A percentile compares a stretch with the other conserved stretches of the same genome.
These are phyloP conservation scores for Syndactyla subalaris DNA, from an alignment of 2,797 vertebrate species.

Conservation along the genomic window DNA sequence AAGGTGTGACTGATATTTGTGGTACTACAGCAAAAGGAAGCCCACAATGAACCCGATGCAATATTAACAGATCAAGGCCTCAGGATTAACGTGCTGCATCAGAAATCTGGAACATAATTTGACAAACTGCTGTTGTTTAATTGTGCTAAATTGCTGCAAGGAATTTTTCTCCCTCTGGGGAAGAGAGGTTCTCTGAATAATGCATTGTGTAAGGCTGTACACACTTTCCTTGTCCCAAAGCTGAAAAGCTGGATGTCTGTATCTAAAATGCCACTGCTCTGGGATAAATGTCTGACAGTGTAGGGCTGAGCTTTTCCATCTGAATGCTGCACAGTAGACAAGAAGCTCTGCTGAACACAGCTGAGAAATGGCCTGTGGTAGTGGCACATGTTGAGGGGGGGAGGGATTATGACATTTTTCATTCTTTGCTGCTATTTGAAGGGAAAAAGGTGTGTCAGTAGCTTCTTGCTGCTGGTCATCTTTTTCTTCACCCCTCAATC, in stretches of 20 bases:
- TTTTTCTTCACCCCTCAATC: not conserved
- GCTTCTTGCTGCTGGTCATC: not conserved
- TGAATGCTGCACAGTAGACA: not conserved
- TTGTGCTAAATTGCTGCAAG: not conserved
- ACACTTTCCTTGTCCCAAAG: not conserved
- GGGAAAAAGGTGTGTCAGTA: not conserved
- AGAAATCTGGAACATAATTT: not conserved
- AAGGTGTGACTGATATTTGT: not conserved
- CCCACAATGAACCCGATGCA: not conserved
- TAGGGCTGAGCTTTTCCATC: not conserved
- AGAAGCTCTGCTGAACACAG: not conserved
- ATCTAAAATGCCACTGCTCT: not conserved
- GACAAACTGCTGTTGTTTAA: not conserved
- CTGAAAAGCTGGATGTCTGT: not conserved
- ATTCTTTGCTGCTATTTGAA: not conserved
- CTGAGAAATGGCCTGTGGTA: not conserved
- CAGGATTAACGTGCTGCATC: rapidly evolving
- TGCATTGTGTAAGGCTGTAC: not conserved
- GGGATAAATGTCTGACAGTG: not conserved
- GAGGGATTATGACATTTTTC: not conserved
- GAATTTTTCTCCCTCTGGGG: not conserved
- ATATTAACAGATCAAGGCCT: not conserved
- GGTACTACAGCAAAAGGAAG: not conserved
- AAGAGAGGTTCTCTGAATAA: not conserved
- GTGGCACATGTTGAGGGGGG: not conserved